Percentiles rank a stretch among this genome's conserved stretches.
Conservation (phyloP, 2,113 vertebrate genomes). For the Ammodytes dubius region DNA sequence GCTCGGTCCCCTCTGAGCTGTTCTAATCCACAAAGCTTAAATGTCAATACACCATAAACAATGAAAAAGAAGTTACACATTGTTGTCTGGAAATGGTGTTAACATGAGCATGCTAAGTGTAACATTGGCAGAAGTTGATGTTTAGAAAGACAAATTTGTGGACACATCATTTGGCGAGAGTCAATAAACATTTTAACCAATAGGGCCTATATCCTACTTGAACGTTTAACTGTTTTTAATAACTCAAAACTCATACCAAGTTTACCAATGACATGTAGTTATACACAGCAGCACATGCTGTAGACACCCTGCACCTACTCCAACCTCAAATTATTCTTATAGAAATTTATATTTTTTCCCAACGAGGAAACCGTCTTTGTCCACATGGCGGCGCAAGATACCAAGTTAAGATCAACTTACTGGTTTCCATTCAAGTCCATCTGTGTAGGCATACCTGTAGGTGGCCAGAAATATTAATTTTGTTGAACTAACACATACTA, state of each 20-base stretch:
- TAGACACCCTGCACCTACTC: background rate
- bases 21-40: slow-evolving; percentile 88
- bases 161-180: slow-evolving; percentile 12
- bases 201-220: background rate
- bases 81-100: slow-evolving; percentile 85
- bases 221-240: background rate
- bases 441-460: background rate
- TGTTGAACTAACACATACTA: background rate
- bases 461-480: background rate
- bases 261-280: background rate
- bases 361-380: background rate
- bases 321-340: background rate
- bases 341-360: background rate
- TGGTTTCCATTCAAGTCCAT: background rate
- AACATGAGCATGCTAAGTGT: slow-evolving; percentile 79
- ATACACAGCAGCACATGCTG: background rate
- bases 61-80: slow-evolving; percentile 88
- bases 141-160: slow-evolving; percentile 47
- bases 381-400: background rate
- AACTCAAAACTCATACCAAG: background rate
- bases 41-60: slow-evolving; percentile 93
- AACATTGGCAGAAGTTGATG: slow-evolving; percentile 82
- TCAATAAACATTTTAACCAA: slow-evolving; percentile 28
- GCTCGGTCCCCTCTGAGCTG: slow-evolving; percentile 89
- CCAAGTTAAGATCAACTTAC: background rate